phyloP scores from a whole-genome alignment of 2,113 vertebrate species.

The Dunckerocampus dactyliophorus region DNA sequence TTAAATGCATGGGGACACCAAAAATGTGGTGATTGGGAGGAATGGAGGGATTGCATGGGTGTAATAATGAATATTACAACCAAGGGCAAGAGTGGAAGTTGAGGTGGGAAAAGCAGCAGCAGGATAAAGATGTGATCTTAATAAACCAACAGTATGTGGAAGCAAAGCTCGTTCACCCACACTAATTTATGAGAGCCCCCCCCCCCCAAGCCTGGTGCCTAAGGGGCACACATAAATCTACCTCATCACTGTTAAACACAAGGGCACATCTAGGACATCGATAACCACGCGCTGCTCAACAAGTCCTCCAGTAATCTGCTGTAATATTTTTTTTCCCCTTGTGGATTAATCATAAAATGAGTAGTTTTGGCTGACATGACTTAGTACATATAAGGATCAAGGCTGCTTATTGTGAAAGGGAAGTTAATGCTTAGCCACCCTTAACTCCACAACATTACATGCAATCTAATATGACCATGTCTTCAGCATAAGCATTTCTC shows the following conservation, averaged over 20 bases:
- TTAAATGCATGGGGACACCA: no score
- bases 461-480: neutral
- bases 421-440: neutral
- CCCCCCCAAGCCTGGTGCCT: conserved; percentile 28
- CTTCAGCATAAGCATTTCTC: neutral
- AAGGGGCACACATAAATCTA: conserved; percentile 62
- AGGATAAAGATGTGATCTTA: conserved; percentile 49
- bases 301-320: conserved; percentile 1
- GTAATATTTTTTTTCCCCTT: neutral
- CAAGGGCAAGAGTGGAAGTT: conserved; percentile 24
- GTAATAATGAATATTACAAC: conserved; percentile 11
- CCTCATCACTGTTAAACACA: conserved; percentile 56
- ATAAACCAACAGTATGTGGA: conserved; percentile 54
- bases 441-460: neutral
- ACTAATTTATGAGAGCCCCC: conserved; percentile 60
- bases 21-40: neutral
- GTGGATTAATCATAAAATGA: neutral
- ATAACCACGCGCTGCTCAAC: conserved; percentile 18
- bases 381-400: neutral
- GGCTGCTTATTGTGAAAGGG: neutral
- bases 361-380: neutral
- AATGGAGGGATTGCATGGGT: neutral
- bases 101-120: conserved; percentile 22
- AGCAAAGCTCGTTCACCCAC: conserved; percentile 5
- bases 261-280: conserved; percentile 54